Percentiles rank a stretch among this genome's conserved stretches.
Evolutionary conservation across 2,113 vertebrate species (phyloP).

Genomic region (Tautogolabrus adspersus): DNA sequence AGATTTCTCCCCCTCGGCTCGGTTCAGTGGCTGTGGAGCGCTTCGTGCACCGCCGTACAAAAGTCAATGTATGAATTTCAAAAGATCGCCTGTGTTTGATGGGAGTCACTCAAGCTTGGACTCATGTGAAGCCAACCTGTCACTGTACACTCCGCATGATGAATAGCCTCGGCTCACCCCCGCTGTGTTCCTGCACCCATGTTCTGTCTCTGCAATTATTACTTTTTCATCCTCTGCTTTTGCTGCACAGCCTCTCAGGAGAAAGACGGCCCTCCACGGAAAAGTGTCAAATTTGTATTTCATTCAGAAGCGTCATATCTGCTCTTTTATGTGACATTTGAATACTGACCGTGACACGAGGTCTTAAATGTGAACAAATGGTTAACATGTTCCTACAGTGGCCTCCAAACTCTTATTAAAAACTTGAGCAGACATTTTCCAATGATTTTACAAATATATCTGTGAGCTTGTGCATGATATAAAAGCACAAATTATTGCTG

Average conservation of each 20-base stretch:
- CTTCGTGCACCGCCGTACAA: slow-evolving; percentile 44
- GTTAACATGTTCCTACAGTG: too few relatives aligned
- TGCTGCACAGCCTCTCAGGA: neutral
- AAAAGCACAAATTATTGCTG: neutral
- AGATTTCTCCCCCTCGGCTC: slow-evolving; percentile 56
- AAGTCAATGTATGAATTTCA: slow-evolving; percentile 79
- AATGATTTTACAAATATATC: too few relatives aligned
- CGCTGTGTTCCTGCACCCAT: neutral
- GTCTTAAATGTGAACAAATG: neutral
- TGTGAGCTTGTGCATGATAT: too few relatives aligned
- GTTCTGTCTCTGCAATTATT: slow-evolving; percentile 27
- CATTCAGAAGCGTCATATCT: neutral
- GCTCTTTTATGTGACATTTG: neutral
- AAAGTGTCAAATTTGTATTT: neutral
- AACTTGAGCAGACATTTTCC: too few relatives aligned
- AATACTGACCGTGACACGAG: neutral
- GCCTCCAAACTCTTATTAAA: too few relatives aligned
- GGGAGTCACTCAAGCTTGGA: slow-evolving; percentile 75
- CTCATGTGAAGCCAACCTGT: slow-evolving; percentile 49
- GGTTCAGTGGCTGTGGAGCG: slow-evolving; percentile 55
- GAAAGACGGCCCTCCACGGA: neutral
- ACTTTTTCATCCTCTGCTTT: slow-evolving; percentile 31
- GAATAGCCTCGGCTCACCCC: slow-evolving; percentile 37
- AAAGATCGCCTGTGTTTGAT: slow-evolving; percentile 69
- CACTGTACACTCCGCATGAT: slow-evolving; percentile 43